A percentile compares a stretch with the other conserved stretches of the same genome.
phyloP scores from a whole-genome alignment of 2,888 invertebrate species.

The Lycia hirtaria region DNA sequence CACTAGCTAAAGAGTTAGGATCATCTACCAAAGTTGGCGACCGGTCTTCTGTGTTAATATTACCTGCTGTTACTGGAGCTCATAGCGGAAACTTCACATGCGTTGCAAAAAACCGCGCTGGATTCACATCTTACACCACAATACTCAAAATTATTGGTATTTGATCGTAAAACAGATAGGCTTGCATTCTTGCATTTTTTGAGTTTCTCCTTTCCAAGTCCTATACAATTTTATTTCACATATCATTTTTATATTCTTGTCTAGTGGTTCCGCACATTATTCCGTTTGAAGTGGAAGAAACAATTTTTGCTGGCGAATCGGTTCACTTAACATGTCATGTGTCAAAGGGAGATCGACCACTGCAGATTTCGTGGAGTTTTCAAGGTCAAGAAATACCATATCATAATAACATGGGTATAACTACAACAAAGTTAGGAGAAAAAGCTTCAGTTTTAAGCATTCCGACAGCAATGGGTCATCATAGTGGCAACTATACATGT shows the following conservation, averaged over 20 bases:
- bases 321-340: conserved; percentile 88
- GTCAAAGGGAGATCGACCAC: conserved; percentile 89
- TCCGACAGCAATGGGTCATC: conserved; percentile 84
- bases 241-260: conserved; percentile 34
- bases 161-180: conserved; percentile 34
- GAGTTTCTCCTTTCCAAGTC: conserved; percentile 37
- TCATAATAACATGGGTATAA: conserved; percentile 81
- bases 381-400: conserved; percentile 87
- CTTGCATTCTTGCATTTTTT: conserved; percentile 40
- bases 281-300: conserved; percentile 88
- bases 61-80: conserved; percentile 78
- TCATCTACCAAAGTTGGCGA: conserved; percentile 75
- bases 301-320: conserved; percentile 88
- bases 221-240: conserved; percentile 19
- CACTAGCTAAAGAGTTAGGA: conserved; percentile 76
- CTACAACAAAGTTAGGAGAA: conserved; percentile 82
- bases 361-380: conserved; percentile 89
- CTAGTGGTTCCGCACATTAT: conserved; percentile 87
- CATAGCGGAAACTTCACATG: conserved; percentile 87
- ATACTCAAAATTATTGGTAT: conserved; percentile 83
- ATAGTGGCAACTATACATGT: conserved; percentile 88
- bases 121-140: conserved; percentile 78
- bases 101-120: conserved; percentile 83
- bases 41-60: conserved; percentile 78
- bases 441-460: conserved; percentile 86